Evolutionary conservation across 2,888 invertebrate genomes (phyloP).

Genomic region (Rotaria macrura): DNA sequence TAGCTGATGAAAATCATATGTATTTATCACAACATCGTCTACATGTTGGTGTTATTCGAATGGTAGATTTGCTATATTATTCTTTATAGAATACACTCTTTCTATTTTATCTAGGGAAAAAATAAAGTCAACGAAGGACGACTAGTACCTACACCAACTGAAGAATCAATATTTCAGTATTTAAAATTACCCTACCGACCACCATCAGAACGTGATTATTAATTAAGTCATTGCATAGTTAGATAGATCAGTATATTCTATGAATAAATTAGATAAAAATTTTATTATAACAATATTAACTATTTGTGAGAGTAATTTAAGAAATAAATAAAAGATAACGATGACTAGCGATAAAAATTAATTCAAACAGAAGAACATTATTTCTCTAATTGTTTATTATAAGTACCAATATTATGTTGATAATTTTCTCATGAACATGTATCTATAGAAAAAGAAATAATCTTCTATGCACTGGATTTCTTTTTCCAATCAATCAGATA

Average conservation of each 20-base stretch:
- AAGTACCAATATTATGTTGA: too few relatives aligned
- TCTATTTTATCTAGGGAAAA: background rate
- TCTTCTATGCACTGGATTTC: too few relatives aligned
- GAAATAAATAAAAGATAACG: too few relatives aligned
- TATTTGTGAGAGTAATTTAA: too few relatives aligned
- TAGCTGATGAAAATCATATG: conserved; percentile 52
- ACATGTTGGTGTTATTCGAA: background rate
- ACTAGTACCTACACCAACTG: conserved; percentile 13
- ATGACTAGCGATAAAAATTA: too few relatives aligned
- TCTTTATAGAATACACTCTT: background rate
- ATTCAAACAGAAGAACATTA: too few relatives aligned
- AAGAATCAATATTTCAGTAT: conserved; percentile 25
- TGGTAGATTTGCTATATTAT: background rate
- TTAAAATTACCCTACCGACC: conserved; percentile 26
- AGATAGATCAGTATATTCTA: background rate
- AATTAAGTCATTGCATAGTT: background rate
- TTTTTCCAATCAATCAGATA: too few relatives aligned
- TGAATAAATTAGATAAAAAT: background rate
- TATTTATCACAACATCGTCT: conserved; percentile 36
- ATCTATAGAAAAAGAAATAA: too few relatives aligned
- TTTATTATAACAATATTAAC: too few relatives aligned
- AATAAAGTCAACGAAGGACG: conserved; percentile 24
- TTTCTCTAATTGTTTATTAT: too few relatives aligned
- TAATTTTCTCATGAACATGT: too few relatives aligned
- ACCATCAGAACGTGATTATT: conserved; percentile 30